Evolutionary conservation across 2,888 invertebrate genomes (phyloP).

Genomic region (Oegoconia quadripuncta): DNA sequence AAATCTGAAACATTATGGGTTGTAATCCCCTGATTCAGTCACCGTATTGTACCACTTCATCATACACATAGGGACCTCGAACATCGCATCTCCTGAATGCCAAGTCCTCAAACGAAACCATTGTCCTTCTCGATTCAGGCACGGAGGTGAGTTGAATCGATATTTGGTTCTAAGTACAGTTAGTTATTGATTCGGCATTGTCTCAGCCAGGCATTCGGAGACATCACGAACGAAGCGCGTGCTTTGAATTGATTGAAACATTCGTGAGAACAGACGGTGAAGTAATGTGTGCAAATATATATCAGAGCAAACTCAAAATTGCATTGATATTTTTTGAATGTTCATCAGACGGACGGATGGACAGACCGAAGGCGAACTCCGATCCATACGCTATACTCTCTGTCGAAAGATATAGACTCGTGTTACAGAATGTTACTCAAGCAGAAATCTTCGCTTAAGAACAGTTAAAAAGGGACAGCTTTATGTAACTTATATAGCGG

Average conservation of each 20-base stretch:
- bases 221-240: slow-evolving; percentile 43
- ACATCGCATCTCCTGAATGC: slow-evolving; percentile 15
- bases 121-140: slow-evolving; percentile 37
- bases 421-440: too few species aligned
- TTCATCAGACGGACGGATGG: slow-evolving; percentile 2
- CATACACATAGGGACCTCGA: background rate
- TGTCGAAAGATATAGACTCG: too few species aligned
- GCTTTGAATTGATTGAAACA: slow-evolving; percentile 50
- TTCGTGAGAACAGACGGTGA: slow-evolving; percentile 64
- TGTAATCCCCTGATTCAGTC: too few species aligned
- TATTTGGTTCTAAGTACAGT: slow-evolving; percentile 67
- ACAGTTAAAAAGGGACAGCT: too few species aligned
- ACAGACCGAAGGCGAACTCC: slow-evolving; percentile 9
- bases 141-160: slow-evolving; percentile 40
- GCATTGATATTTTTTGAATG: too few species aligned
- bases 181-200: slow-evolving; percentile 73
- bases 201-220: slow-evolving; percentile 59
- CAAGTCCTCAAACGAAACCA: slow-evolving; percentile 24
- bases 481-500: too few species aligned
- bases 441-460: too few species aligned
- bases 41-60: background rate
- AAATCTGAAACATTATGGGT: too few species aligned
- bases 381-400: too few species aligned
- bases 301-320: slow-evolving; percentile 4
- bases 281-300: slow-evolving; percentile 36